Base-by-base conservation (phyloP, 2,888 invertebrate species). In the Drosophila niveifrons region DNA sequence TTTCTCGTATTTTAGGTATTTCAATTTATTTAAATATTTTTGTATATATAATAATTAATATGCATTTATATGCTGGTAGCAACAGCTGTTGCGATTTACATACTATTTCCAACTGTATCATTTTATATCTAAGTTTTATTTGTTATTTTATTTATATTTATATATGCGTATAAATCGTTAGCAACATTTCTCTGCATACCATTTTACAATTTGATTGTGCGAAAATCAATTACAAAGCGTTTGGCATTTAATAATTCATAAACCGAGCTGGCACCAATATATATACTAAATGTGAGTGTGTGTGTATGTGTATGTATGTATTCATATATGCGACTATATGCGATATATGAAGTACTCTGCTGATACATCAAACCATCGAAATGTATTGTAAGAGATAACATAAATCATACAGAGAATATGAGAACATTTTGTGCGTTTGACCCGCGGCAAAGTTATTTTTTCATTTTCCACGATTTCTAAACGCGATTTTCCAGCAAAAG, bases 391-490 rank as follows among this genome's bases (percentile, higher is more conserved):
- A 76, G 52, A 53, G 61, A 66, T 59, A 81, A 53, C 57, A 66
- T 59, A 81, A 66, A 65, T 76, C 62, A 65, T 56, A 46, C 50
- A 68, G 72, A 68, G 72, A 75, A 69, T 67, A 57, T 65, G 28
- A 36, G 36, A 6, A 36, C 36, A 36, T 67, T 79, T 68, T 62
- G 58, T 63, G 53, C 66, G 67, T 57, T 69, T 77, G 77, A 74
- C 91, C 90, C 71, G 77, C 59, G 88, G 91, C 91, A 91, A 91
- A 91, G 91, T 91, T 91, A 87, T 91, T 89, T 88, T 91, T 91
- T 89, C 88, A 91, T 91, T 90, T 82, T 72, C 78, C 77, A 79
- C 85, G 85, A 90, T 87, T 90, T 89, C 90, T 90, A 90, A 90
- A 84, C 82, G 78, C 74, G 76, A 56, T 63, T 55, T 67, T 52